Evolutionary conservation across 2,888 invertebrate genomes (phyloP).

Genomic region (Thecophora atra): DNA sequence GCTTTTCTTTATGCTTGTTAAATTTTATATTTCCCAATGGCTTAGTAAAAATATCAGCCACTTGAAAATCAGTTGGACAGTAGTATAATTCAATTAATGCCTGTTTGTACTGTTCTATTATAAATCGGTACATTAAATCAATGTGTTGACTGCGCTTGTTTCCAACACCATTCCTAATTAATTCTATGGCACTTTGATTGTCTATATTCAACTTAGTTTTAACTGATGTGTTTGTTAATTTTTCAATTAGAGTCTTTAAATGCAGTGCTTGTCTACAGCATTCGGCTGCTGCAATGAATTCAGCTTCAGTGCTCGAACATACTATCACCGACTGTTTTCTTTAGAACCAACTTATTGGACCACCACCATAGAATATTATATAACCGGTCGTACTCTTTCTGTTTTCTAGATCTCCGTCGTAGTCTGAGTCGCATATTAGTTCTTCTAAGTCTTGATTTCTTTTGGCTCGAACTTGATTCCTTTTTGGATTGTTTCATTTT

Average conservation of each 20-base stretch:
- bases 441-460: slow-evolving; percentile 6
- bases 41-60: slow-evolving; percentile 12
- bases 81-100: slow-evolving; percentile 10
- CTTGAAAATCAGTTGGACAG: slow-evolving; percentile 5
- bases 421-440: slow-evolving; percentile 26
- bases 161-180: slow-evolving; percentile 6
- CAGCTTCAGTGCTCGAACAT: slow-evolving; percentile 8
- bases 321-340: slow-evolving; percentile 1
- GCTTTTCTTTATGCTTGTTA: slow-evolving; percentile 10
- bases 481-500: neutral
- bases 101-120: neutral
- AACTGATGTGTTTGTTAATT: no score
- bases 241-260: no score
- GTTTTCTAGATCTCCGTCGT: slow-evolving; percentile 22
- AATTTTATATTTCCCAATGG: slow-evolving; percentile 13
- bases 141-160: slow-evolving; percentile 14
- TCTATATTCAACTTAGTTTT: neutral
- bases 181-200: slow-evolving; percentile 14
- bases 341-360: slow-evolving; percentile 17
- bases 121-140: slow-evolving; percentile 10
- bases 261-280: neutral
- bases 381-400: slow-evolving; percentile 18
- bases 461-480: slow-evolving; percentile 16
- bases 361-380: slow-evolving; percentile 4
- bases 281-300: slow-evolving; percentile 13